Base-by-base conservation (phyloP, 2,797 vertebrate species). In the Remorina albescens region DNA sequence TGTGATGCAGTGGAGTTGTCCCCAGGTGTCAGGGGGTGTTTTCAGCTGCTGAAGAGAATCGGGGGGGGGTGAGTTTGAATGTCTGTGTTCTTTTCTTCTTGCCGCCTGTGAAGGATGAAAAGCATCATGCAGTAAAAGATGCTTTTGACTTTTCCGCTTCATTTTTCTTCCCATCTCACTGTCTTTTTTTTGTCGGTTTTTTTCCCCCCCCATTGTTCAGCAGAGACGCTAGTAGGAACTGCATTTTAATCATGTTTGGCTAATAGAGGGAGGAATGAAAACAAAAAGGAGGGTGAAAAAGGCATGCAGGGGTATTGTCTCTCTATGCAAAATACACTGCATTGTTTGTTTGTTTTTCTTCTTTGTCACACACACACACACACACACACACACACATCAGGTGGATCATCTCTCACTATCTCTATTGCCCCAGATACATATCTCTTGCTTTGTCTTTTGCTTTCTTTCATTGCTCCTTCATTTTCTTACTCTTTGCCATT, bases 161-260 rank as follows among this genome's bases (percentile, higher is more conserved):
- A 79, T 91, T 92, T 91, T 89, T 88, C 76, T 67, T 76, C 67
- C 78, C 74, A 47, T 87, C 81, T 82, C 67, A 64, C 77, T 81
- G 59, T 81, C 36, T 71, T 57, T 83, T 81, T 41, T 41, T 18
- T 6, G n/a, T n/a, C n/a, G n/a, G n/a, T n/a, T n/a, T n/a, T n/a
- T n/a, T n/a, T n/a, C n/a, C n/a, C n/a, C n/a, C n/a, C n/a, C 44
- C 47, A 50, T 86, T 81, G 79, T 83, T 86, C 79, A 82, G 86
- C 83, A 86, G 87, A 91, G 89, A 86, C 60, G 80, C 86, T 90
- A 81, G 72, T 86, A 91, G 86, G 88, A 92, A 86, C 87, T 91
- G 93, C 92, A 94, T 94, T 94, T 95, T 94, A 94, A 94, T 94
- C 93, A 92, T 91, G 91, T 94, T 93, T 93, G 85, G 87, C 89